phyloP scores from a whole-genome alignment of 2,797 vertebrate genomes.

The Liasis olivaceus region DNA sequence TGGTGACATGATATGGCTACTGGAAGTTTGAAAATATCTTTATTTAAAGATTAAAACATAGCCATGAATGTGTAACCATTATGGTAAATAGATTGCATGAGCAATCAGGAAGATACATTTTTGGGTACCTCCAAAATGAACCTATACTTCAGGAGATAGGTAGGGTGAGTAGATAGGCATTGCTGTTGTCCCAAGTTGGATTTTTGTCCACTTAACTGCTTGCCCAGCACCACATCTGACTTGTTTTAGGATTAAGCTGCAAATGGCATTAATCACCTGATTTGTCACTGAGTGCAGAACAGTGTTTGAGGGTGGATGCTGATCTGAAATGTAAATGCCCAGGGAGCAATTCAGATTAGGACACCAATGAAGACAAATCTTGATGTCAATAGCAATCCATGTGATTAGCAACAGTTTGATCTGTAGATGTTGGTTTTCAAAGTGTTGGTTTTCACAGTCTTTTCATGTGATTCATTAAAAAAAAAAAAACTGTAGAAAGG shows the following conservation, averaged over 20 bases:
- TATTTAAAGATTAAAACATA: neutral
- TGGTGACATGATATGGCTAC: no score
- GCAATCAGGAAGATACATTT: neutral
- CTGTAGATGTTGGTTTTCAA: neutral
- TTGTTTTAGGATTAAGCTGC: neutral
- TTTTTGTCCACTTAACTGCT: neutral
- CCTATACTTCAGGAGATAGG: neutral
- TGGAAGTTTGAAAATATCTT: no score
- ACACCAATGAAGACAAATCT: neutral
- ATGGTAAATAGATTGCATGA: neutral
- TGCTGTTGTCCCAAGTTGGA: neutral
- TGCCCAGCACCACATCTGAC: neutral
- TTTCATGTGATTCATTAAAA: neutral
- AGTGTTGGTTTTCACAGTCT: neutral
- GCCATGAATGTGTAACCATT: neutral
- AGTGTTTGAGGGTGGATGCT: neutral
- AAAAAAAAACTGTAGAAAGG: neutral
- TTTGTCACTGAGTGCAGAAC: neutral
- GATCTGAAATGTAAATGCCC: neutral
- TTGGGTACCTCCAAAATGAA: neutral
- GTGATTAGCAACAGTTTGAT: neutral
- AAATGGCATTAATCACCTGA: neutral
- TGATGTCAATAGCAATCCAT: neutral
- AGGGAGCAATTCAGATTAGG: neutral
- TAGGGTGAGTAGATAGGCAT: neutral